Base-by-base conservation (phyloP, 1,140 invertebrate genomes). In the Hyles vespertilio region DNA sequence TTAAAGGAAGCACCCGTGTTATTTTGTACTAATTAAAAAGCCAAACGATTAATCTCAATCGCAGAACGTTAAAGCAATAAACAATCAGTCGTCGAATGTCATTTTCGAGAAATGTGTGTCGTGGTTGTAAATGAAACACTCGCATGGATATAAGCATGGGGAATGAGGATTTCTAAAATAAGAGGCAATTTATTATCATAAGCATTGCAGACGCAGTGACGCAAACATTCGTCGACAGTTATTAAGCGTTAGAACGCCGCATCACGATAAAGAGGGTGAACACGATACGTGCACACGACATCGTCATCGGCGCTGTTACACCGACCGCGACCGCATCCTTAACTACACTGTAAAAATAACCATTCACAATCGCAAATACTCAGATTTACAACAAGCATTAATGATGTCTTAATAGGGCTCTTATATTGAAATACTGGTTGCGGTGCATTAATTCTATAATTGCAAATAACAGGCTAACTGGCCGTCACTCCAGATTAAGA, bases 141-240 rank as follows among this genome's bases (percentile, higher is more conserved):
- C 69, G 72, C 71, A 75, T 67, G 69, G 67, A 67, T 77, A 72
- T 71, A 70, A 75, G 70, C 65, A 67, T 71, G 70, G 70, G 84
- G 81, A 87, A 82, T 86, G 79, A 78, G 79, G 62, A 77, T 79
- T 81, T 80, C 83, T 86, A 88, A 88, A 88, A 81, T 88, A 83
- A 88, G 79, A 77, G 63, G 68, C 72, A 70, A 86, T 86, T 82
- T 88, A 88, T 87, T 79, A 84, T 74, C 63, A 72, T 74, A 72
- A 77, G 69, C 69, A 70, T 62, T 79, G 79, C 75, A 74, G 73
- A 62, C 69, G 67, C 58, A 70, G 77, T 84, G 84, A 87, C 80
- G 82, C 82, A 84, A 85, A 87, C 81, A 74, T 60, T 76, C 75
- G 79, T 74, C 74, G 84, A 87, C 84, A 87, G 82, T 77, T 85